Evolutionary conservation across 2,113 vertebrate species (phyloP), one percentile per base, ranked within the genome.

Genomic region (Microcebus ravelobensis): DNA sequence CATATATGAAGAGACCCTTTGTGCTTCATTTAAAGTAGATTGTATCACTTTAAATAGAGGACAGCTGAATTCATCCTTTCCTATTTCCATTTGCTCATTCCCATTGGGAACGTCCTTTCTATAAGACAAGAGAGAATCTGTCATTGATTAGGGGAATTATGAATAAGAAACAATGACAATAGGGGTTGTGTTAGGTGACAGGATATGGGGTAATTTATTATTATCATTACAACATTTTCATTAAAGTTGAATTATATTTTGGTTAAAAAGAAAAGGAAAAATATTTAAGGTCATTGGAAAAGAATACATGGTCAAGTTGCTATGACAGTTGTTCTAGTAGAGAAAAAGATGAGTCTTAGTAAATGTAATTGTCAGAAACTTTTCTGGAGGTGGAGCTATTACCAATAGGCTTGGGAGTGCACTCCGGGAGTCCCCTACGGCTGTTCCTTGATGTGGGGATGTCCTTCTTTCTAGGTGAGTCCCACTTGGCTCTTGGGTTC

Each of bases 171-270:
- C 87, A 97, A 52, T 87, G 83, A 95, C 70, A 92, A 94, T 85
- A 96, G 48, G 23, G 25, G 17, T 87, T 88, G 42, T 87, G 63
- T 90, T 92, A 85, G 68, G 70, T 95, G 80, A 90, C 57, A 96
- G 90, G 76, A 87, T 61, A 84, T 65, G 74, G 52, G 50, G 23
- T 94, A 89, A 96, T 92, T 92, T 95, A 70, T 91, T 96, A 92
- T 82, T 86, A 71, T 74, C 91, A 76, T 65, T 94, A 76, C 36
- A 93, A 91, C 59, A 87, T 94, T 92, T 96, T 95, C 90, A 96
- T 94, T 96, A 80, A 97, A 88, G 71, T 94, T 94, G 82, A 95
- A 94, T 91, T 98, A 23, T 85, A 81, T 90, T 96, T 96, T 85
- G 71, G 59, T 94, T 73, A 67, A 95, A 57, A 94, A 96, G 85